Evolutionary conservation across 2,797 vertebrate genomes (phyloP).

Genomic region (Ctenosaura bakeri): DNA sequence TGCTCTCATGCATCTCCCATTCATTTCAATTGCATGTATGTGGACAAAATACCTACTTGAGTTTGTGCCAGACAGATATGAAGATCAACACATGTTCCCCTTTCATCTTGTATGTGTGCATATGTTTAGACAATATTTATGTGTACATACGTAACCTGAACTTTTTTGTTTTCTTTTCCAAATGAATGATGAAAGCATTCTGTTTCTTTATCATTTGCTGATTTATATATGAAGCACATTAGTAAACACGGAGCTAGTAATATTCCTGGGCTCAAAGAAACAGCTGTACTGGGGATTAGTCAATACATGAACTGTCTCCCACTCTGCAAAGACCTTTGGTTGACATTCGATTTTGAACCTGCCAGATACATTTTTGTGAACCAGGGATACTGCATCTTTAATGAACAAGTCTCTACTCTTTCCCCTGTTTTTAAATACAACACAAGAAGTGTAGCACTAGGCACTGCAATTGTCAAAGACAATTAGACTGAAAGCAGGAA

Average conservation of each 20-base stretch:
- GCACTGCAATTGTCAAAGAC: constrained; percentile 87
- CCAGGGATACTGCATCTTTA: constrained; percentile 86
- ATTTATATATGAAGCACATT: constrained; percentile 79
- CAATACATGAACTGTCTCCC: constrained; percentile 82
- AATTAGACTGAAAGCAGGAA: constrained; percentile 86
- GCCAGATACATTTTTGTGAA: constrained; percentile 87
- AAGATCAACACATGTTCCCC: constrained; percentile 71
- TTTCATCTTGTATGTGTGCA: constrained; percentile 74
- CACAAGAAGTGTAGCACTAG: constrained; percentile 84
- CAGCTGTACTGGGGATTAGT: constrained; percentile 81
- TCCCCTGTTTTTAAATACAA: constrained; percentile 86
- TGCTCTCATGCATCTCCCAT: neutral
- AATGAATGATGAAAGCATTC: constrained; percentile 68
- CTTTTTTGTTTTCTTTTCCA: constrained; percentile 59
- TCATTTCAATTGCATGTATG: neutral
- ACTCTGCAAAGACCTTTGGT: constrained; percentile 85
- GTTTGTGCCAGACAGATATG: constrained; percentile 65
- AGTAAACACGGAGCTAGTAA: constrained; percentile 76
- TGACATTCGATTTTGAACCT: constrained; percentile 88
- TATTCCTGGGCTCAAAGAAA: constrained; percentile 79
- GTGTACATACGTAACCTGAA: constrained; percentile 65
- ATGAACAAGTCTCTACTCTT: constrained; percentile 86
- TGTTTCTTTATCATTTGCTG: constrained; percentile 72
- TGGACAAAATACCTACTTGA: neutral
- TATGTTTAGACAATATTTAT: constrained; percentile 77